Conservation (phyloP, 2,113 vertebrate genomes). For the Cygnus atratus region DNA sequence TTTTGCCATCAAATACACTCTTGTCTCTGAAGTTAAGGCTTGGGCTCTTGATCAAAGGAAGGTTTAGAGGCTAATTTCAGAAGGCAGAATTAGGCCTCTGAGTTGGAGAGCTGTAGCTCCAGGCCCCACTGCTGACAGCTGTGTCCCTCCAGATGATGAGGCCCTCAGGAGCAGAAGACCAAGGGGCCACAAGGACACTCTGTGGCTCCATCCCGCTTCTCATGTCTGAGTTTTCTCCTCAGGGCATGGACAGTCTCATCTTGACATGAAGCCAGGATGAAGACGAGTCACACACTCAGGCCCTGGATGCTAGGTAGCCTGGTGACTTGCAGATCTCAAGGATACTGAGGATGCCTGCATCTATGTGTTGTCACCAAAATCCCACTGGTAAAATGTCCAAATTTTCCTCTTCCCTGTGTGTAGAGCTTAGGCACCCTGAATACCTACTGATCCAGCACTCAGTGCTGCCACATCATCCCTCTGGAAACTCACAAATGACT, state of each 20-base stretch:
- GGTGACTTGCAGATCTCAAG: not conserved
- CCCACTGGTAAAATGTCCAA: not conserved
- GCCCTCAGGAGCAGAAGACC: not conserved
- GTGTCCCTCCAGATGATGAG: not conserved
- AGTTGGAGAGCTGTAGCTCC: not conserved
- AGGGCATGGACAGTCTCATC: not conserved
- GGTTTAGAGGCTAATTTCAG: not conserved
- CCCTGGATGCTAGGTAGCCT: not conserved
- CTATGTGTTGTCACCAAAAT: not conserved
- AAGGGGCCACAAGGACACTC: not conserved
- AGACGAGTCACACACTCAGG: not conserved
- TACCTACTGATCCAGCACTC: not conserved
- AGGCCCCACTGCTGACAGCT: not conserved
- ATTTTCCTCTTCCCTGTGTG: not conserved
- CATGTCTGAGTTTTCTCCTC: not conserved
- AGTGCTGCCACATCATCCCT: not conserved
- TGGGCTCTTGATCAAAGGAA: too few relatives aligned
- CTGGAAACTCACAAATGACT: not conserved
- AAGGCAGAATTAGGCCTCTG: not conserved
- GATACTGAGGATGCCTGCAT: not conserved
- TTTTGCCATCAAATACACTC: not conserved
- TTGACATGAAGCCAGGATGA: not conserved
- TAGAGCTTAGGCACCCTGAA: not conserved
- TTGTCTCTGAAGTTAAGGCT: not conserved
- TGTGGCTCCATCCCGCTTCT: not conserved